Evolutionary conservation across 2,797 vertebrate genomes (phyloP).

Genomic region (Hydrocynus forskahlii): DNA sequence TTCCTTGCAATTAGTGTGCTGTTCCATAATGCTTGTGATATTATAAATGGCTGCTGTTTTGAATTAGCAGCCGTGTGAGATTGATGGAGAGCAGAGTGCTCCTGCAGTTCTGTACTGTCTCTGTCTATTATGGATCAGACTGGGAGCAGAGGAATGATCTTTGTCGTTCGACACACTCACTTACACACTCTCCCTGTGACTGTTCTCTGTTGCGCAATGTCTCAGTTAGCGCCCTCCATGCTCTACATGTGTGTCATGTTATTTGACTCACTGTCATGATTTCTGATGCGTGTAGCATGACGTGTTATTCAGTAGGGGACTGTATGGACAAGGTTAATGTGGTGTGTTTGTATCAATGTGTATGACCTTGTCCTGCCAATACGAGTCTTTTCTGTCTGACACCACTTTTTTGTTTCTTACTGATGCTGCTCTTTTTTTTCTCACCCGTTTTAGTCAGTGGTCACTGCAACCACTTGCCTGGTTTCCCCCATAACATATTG

Average conservation of each 20-base stretch:
- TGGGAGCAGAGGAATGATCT: neutral
- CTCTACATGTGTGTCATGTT: neutral
- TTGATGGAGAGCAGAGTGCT: conserved; percentile 11
- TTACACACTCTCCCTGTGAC: conserved; percentile 8
- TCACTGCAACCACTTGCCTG: too few species aligned
- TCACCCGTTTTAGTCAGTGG: too few species aligned
- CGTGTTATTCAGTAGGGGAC: neutral
- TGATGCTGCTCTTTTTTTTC: too few species aligned
- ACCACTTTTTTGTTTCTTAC: too few species aligned
- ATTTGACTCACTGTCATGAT: conserved; percentile 14
- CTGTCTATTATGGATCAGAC: neutral
- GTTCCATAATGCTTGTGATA: conserved; percentile 2
- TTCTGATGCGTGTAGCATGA: neutral
- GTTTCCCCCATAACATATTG: too few species aligned
- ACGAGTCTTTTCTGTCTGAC: neutral
- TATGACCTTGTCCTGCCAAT: neutral
- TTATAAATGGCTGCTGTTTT: conserved; percentile 2
- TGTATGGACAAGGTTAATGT: neutral
- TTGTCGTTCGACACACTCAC: neutral
- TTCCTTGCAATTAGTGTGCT: neutral
- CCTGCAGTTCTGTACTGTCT: neutral
- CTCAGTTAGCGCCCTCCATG: conserved; percentile 3
- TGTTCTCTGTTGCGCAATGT: neutral
- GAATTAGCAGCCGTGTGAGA: conserved; percentile 1
- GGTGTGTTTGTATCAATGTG: neutral